These are phyloP conservation scores for Pogonocichla stellata DNA, from an alignment of 2,113 vertebrate species.

Conservation along the genomic window DNA sequence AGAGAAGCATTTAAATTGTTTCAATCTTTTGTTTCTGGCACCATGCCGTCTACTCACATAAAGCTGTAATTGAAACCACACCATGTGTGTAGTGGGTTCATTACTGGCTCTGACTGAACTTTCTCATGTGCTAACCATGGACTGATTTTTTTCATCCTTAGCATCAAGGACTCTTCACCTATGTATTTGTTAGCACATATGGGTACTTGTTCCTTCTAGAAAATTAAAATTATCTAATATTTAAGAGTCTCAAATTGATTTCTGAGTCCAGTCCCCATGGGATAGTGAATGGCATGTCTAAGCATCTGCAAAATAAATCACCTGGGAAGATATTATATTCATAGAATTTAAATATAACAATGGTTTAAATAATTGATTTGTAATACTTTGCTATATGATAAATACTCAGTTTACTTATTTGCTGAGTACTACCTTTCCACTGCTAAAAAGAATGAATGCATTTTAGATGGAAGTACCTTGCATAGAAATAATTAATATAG, in stretches of 20 bases:
- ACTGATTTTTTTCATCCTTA: constrained; percentile 48
- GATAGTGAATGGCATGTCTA: neutral
- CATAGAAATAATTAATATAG: neutral
- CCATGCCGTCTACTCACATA: constrained; percentile 68
- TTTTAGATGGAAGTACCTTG: constrained; percentile 38
- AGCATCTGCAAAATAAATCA: constrained; percentile 24
- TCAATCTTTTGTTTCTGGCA: constrained; percentile 63
- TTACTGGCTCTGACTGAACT: constrained; percentile 50
- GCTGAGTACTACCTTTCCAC: constrained; percentile 51
- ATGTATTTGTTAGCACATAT: constrained; percentile 13
- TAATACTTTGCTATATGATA: constrained; percentile 3
- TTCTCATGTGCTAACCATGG: constrained; percentile 51
- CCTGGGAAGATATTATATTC: constrained; percentile 19
- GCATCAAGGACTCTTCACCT: constrained; percentile 49
- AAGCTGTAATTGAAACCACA: constrained; percentile 75
- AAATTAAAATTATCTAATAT: constrained; percentile 43
- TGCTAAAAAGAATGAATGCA: constrained; percentile 6
- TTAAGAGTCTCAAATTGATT: constrained; percentile 41
- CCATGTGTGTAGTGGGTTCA: constrained; percentile 57
- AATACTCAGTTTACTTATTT: constrained; percentile 33
- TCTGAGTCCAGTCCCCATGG: neutral
- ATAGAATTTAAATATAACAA: constrained; percentile 35
- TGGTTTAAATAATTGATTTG: constrained; percentile 17
- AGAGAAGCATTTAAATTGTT: constrained; percentile 58
- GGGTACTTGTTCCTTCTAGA: neutral